These are phyloP conservation scores for Bemisia tabaci DNA, from an alignment of 1,140 invertebrate species.

Conservation along the genomic window DNA sequence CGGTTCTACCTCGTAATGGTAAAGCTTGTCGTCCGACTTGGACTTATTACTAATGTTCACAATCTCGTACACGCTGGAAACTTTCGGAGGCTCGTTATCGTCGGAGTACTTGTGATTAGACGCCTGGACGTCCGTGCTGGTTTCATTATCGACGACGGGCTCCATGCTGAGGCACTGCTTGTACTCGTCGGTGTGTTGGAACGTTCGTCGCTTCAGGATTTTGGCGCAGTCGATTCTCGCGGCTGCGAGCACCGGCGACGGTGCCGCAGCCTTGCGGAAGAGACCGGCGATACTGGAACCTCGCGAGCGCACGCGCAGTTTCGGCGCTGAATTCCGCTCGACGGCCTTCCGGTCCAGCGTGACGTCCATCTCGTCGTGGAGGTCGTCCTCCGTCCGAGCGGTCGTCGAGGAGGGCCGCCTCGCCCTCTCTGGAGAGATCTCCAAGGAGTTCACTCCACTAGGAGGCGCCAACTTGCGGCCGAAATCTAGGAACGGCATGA, in stretches of 20 bases:
- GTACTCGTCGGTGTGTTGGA: not conserved
- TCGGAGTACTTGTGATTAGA: not conserved
- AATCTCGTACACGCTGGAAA: not conserved
- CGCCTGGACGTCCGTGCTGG: not conserved
- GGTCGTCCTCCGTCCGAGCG: not conserved
- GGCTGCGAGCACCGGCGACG: not conserved
- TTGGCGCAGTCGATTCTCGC: not conserved
- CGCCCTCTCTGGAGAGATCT: slow-evolving; percentile 13
- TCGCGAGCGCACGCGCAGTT: slow-evolving; percentile 7
- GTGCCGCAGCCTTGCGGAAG: not conserved
- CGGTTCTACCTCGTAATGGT: not conserved
- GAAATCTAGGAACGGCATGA: slow-evolving; percentile 22
- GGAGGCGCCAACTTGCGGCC: slow-evolving; percentile 18
- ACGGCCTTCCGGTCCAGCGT: slow-evolving; percentile 14
- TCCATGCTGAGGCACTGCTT: not conserved
- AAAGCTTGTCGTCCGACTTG: not conserved
- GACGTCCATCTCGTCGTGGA: slow-evolving; percentile 22
- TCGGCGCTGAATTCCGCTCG: slow-evolving; percentile 16
- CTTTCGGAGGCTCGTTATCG: not conserved
- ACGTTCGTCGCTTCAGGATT: not conserved
- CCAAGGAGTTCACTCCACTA: slow-evolving; percentile 18
- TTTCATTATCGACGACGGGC: not conserved
- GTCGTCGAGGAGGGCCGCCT: slow-evolving; percentile 7
- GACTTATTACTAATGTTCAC: not conserved
- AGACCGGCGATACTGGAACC: slow-evolving; percentile 4